phyloP scores from a whole-genome alignment of 64 coral and sea anemone species.

The Hydrozoanthus tunicans region DNA sequence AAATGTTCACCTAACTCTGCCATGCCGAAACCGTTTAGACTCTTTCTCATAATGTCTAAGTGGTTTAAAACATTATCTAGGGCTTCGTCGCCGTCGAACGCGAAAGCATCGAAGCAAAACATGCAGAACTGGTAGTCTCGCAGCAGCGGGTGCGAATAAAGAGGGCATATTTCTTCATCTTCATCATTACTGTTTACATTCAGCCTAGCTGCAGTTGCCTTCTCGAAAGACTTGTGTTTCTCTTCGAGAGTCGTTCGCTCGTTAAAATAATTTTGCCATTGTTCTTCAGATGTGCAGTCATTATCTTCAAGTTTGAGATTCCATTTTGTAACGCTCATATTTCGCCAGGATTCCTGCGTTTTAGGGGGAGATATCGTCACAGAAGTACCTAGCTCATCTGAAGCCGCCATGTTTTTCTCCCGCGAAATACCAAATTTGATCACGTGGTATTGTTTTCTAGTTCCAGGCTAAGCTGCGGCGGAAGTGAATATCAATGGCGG shows the following conservation, averaged over 20 bases:
- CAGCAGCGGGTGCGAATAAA: not conserved
- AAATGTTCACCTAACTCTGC: slow-evolving; percentile 25
- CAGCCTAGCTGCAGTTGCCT: not conserved
- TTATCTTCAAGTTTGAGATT: slow-evolving; percentile 14
- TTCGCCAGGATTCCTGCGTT: slow-evolving; percentile 20
- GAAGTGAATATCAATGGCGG: not conserved
- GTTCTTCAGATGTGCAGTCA: slow-evolving; percentile 20
- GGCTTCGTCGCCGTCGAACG: not conserved
- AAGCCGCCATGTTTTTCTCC: slow-evolving; percentile 50
- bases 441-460: slow-evolving; percentile 31
- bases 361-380: not conserved
- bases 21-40: slow-evolving; percentile 38
- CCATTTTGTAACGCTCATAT: slow-evolving; percentile 7
- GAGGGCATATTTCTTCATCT: not conserved
- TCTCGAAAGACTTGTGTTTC: slow-evolving; percentile 26
- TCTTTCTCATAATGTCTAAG: slow-evolving; percentile 22
- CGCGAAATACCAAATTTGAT: slow-evolving; percentile 45
- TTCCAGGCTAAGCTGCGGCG: not conserved
- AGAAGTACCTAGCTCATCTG: not conserved
- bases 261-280: slow-evolving; percentile 41
- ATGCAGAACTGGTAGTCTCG: slow-evolving; percentile 38
- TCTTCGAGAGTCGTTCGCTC: slow-evolving; percentile 35
- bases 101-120: slow-evolving; percentile 42
- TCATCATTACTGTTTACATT: not conserved
- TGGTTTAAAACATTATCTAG: slow-evolving; percentile 40